These are phyloP conservation scores for Reticulitermes speratus DNA, from an alignment of 1,140 invertebrate species.

Conservation along the genomic window DNA sequence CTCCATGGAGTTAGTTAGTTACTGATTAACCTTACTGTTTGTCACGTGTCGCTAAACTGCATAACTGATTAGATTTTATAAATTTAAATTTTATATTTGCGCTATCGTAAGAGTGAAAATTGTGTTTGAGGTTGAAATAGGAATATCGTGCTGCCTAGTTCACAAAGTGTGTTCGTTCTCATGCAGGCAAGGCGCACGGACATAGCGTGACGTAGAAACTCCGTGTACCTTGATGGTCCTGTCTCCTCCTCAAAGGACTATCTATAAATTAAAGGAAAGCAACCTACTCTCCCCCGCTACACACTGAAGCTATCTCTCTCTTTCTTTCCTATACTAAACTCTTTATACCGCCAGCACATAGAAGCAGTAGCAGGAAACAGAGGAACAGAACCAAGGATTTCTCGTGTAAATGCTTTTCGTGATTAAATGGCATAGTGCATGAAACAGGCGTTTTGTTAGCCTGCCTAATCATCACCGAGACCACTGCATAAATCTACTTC, in stretches of 20 bases:
- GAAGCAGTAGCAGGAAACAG: too few species aligned
- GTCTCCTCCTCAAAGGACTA: slow-evolving; percentile 13
- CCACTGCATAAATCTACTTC: too few species aligned
- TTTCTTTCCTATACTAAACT: not conserved
- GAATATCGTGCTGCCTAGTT: not conserved
- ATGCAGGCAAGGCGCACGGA: not conserved
- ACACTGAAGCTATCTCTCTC: not conserved
- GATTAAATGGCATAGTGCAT: slow-evolving; percentile 10
- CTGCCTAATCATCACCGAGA: not conserved
- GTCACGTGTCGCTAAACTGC: too few species aligned
- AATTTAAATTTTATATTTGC: too few species aligned
- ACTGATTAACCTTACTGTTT: too few species aligned
- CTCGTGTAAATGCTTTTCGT: not conserved
- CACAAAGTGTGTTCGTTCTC: not conserved
- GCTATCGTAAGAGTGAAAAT: not conserved
- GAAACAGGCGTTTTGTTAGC: not conserved
- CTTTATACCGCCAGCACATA: not conserved
- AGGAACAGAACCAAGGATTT: not conserved
- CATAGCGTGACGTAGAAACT: not conserved
- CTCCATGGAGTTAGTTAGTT: too few species aligned
- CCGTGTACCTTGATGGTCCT: slow-evolving; percentile 4
- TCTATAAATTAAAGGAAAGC: slow-evolving; percentile 16
- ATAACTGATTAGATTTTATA: too few species aligned
- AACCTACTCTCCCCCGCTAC: not conserved
- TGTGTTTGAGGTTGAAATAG: not conserved